Conservation (phyloP, 2,888 invertebrate genomes). For the Caenorhabditis zanzibari region DNA sequence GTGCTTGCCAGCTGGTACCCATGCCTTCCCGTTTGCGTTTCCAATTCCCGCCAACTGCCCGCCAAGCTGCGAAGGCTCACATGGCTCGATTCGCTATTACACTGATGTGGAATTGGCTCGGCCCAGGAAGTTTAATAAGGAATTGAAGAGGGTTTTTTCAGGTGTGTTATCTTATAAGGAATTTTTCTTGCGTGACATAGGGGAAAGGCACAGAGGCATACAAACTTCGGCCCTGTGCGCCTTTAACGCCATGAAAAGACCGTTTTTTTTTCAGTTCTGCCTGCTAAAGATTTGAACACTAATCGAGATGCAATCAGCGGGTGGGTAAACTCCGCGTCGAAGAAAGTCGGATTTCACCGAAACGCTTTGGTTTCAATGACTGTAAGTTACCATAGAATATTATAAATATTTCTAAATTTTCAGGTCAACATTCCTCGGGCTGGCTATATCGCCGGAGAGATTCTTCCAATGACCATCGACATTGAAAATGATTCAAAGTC, state of each 20-base stretch:
- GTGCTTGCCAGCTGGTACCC: slow-evolving; percentile 22
- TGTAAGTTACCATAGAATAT: background rate
- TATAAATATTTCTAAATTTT: background rate
- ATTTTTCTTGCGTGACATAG: too few relatives aligned
- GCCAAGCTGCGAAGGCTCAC: slow-evolving; percentile 54
- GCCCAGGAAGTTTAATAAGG: slow-evolving; percentile 59
- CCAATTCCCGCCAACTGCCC: slow-evolving; percentile 39
- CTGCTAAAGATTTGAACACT: slow-evolving; percentile 50
- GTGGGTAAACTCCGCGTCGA: slow-evolving; percentile 37
- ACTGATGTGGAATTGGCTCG: slow-evolving; percentile 57
- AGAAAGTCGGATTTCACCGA: slow-evolving; percentile 41
- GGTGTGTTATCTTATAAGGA: slow-evolving; percentile 17
- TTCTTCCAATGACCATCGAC: slow-evolving; percentile 41
- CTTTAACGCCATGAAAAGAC: too few relatives aligned
- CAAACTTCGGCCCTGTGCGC: too few relatives aligned
- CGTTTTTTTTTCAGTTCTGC: slow-evolving; percentile 51
- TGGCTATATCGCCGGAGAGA: slow-evolving; percentile 47
- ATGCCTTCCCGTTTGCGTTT: slow-evolving; percentile 57
- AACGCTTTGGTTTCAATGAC: slow-evolving; percentile 50
- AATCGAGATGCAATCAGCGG: slow-evolving; percentile 49
- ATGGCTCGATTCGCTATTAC: slow-evolving; percentile 52
- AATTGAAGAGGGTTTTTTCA: slow-evolving; percentile 33
- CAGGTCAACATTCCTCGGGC: slow-evolving; percentile 44
- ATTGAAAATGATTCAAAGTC: slow-evolving; percentile 48
- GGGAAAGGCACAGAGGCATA: too few relatives aligned